Base-by-base conservation (phyloP, 2,888 invertebrate species). In the Drosophila algonquin region DNA sequence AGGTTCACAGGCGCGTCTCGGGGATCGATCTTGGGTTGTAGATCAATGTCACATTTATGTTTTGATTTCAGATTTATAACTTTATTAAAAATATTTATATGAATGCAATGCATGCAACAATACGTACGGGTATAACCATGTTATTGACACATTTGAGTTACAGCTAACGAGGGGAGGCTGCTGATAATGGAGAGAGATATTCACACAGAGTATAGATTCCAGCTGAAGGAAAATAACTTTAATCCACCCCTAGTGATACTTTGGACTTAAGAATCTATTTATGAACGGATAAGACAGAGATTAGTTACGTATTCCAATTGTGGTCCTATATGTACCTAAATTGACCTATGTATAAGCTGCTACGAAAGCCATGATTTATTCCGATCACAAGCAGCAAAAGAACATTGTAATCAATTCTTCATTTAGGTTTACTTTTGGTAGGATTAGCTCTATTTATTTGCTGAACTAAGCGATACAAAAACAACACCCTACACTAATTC, bases 41-140 rank as follows among this genome's bases (percentile, higher is more conserved):
- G 79, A 83, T 87, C 87, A 84, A 80, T 83, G 83, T 80, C 86
- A 79, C 63, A 75, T 86, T 86, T 83, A 81, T 78, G 73, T 73
- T 78, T 74, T 81, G 68, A 73, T 69, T 47, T 58, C 65, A 80
- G 74, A 83, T 84, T 84, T 87, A 84, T 87, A 84, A 84, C 84
- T 85, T 84, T 87, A 85, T 87, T 85, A 85, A 81, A 79, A 75
- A 79, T 73, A 70, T 67, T n/a, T n/a, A 40, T 40, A 40, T 40
- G n/a, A 40, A 40, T 40, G 40, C 40, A 40, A 40, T 40, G 14
- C 48, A 67, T 51, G 10, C 18, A 12, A 6, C 55, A 46, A 35
- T 63, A 52, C 55, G 58, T 50, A 47, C 55, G 40, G 9, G 32
- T 12, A 14, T 12, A 35, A 10, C 9, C 40, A 57, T 56, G 32